Conservation (phyloP, 2,888 invertebrate genomes). For the Noctua janthe region DNA sequence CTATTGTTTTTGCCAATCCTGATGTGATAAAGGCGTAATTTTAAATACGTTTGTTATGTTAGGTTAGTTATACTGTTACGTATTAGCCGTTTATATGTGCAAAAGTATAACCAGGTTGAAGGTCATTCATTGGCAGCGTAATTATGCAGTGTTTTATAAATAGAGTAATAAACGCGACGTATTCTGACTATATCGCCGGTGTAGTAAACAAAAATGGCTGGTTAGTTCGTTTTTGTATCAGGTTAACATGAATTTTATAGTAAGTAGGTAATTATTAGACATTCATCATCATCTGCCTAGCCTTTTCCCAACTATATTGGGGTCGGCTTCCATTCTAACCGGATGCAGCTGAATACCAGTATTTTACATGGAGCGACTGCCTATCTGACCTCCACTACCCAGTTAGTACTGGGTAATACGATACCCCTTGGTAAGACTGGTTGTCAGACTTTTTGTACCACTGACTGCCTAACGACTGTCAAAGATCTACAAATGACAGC, state of each 20-base stretch:
- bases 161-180: neutral
- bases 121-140: slow-evolving; percentile 8
- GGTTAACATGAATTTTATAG: neutral
- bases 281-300: no score
- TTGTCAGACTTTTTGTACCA: no score
- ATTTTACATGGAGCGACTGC: no score
- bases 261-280: neutral
- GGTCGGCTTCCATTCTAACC: no score
- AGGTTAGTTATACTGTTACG: neutral
- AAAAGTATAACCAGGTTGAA: neutral
- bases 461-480: no score
- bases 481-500: no score
- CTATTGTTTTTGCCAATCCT: neutral
- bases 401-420: no score
- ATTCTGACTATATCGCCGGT: neutral
- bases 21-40: neutral
- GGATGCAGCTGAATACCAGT: no score
- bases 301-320: no score
- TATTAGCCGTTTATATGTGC: neutral
- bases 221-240: neutral
- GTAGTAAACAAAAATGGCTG: neutral
- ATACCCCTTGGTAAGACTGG: no score
- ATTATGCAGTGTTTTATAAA: slow-evolving; percentile 25
- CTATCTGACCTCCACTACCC: no score
- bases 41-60: neutral